Base-by-base conservation (phyloP, 2,888 invertebrate genomes). In the Watsonalla cultraria region DNA sequence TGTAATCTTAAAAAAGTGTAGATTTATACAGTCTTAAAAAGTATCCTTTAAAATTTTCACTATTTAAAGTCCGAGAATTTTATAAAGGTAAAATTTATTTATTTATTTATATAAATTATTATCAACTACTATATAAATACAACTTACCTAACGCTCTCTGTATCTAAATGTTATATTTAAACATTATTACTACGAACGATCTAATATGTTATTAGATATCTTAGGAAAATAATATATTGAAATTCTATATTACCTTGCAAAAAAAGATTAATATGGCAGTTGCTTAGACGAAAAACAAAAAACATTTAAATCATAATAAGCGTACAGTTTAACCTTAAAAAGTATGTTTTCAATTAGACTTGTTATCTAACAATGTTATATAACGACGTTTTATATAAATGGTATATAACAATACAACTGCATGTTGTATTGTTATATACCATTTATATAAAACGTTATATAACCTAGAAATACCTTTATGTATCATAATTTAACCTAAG, bases 301-400 rank as follows among this genome's bases (percentile, higher is more conserved):
- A 61, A 60, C 52, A 55, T 61, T 75, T 76, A 79, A 78, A 81
- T 85, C 76, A 76, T 88, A 88, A 85, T 89, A 89, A 89, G 89
- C 89, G 89, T 89, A 87, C 72, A 75, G 24, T 67, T 62, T 60
- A 58, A 64, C 69, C 71, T 65, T 74, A 72, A 68, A 63, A 60
- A 67, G 53, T 56, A 56, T 45, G 42, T 24, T 24, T 24, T 24
- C 24, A 24, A 24, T 2, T 24, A 24, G 24, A 24, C 24, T 24
- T 24, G 24, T 24, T 24, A 2, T 24, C 24, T 24, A 24, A 24
- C 24, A 24, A 24, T 24, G 24, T 24, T 24, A 24, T 24, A 24
- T 24, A 24, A 24, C n/a, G n/a, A n/a, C n/a, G n/a, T n/a, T 24
- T 2, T 24, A 24, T 24, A 24, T 24, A 24, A 2, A 24, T 24